A percentile compares a stretch with the other conserved stretches of the same genome.
These are phyloP conservation scores for Acleris literana DNA, from an alignment of 2,888 invertebrate species.

Conservation along the genomic window DNA sequence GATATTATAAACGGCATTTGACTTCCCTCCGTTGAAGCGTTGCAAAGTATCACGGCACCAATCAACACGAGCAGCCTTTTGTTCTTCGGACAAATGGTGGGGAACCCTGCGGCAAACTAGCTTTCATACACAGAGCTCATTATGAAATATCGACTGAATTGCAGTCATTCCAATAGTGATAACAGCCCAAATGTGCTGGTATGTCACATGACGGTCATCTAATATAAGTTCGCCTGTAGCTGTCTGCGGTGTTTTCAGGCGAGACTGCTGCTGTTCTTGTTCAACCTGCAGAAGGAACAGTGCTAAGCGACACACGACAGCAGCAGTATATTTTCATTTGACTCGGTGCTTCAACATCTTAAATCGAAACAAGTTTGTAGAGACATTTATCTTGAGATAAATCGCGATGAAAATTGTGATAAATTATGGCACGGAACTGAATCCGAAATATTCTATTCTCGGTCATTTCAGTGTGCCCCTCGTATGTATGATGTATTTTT, in stretches of 20 bases:
- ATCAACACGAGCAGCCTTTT: constrained; percentile 11
- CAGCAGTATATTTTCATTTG: constrained; percentile 9
- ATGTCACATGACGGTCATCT: not conserved
- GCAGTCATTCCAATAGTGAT: constrained; percentile 7
- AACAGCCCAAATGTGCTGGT: not conserved
- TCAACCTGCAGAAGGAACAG: constrained; percentile 10
- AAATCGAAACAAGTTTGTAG: constrained; percentile 2
- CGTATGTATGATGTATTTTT: not conserved
- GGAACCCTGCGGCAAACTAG: constrained; percentile 19
- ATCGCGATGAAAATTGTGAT: constrained; percentile 3
- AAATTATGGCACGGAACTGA: constrained; percentile 6
- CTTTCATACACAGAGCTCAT: constrained; percentile 9
- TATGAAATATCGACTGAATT: constrained; percentile 15
- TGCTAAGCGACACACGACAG: not conserved
- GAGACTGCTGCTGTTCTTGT: constrained; percentile 3
- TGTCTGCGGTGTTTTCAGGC: constrained; percentile 1
- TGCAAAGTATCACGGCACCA: constrained; percentile 10
- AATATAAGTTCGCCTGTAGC: not conserved
- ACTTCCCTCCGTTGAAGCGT: constrained; percentile 17
- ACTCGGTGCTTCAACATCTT: constrained; percentile 5
- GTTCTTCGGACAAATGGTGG: constrained; percentile 22
- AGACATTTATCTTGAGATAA: constrained; percentile 9
- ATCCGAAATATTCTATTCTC: not conserved
- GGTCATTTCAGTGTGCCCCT: constrained; percentile 8
- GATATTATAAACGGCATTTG: constrained; percentile 18